Evolutionary conservation across 2,113 vertebrate species (phyloP).

Genomic region (Terrapene triunguis): DNA sequence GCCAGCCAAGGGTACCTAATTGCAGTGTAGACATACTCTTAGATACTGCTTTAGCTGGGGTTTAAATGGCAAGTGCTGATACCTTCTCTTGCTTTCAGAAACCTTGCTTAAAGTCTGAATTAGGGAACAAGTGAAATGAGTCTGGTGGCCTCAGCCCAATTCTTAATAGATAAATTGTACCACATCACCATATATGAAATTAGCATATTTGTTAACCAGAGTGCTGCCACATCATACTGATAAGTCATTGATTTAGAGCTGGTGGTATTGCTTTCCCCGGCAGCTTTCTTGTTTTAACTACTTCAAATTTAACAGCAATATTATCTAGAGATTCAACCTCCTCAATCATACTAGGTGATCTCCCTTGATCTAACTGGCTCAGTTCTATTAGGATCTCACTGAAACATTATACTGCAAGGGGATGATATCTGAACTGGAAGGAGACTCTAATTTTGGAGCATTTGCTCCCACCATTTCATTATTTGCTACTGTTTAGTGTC

Average conservation of each 20-base stretch:
- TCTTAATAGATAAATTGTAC: slow-evolving; percentile 22
- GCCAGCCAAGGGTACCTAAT: not conserved
- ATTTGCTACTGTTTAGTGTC: not conserved
- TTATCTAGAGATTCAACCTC: not conserved
- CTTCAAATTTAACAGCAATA: not conserved
- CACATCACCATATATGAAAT: not conserved
- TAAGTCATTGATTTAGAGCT: slow-evolving; percentile 8
- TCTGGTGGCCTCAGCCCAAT: not conserved
- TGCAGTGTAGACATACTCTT: not conserved
- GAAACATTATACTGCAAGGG: not conserved
- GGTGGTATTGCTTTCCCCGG: slow-evolving; percentile 32
- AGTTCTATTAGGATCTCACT: not conserved
- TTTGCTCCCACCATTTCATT: not conserved
- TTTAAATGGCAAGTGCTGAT: not conserved
- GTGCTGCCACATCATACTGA: not conserved
- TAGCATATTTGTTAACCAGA: slow-evolving; percentile 11
- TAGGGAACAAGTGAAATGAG: slow-evolving; percentile 22
- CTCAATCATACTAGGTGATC: not conserved
- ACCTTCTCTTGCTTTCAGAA: slow-evolving; percentile 9
- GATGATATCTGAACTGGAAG: not conserved
- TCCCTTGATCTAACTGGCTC: not conserved
- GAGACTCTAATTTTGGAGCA: not conserved
- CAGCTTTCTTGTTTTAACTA: slow-evolving; percentile 30
- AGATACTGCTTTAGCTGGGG: not conserved
- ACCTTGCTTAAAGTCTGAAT: not conserved